These are phyloP conservation scores for Amphipyra tragopoginis DNA, from an alignment of 2,888 invertebrate species.

Conservation along the genomic window DNA sequence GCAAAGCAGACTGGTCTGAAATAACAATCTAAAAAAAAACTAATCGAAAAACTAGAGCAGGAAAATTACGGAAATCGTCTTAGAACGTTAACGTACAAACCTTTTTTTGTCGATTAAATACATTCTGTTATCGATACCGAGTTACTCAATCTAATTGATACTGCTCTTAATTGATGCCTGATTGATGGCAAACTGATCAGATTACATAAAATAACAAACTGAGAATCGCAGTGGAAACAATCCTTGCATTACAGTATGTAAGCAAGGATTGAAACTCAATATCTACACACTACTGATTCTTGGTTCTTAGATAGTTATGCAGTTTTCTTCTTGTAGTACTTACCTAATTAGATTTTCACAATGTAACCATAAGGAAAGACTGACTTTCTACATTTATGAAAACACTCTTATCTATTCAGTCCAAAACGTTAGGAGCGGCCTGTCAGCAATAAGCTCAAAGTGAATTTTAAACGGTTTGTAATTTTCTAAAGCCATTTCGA, in stretches of 20 bases:
- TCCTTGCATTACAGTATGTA: constrained; percentile 1
- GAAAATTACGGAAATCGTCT: not conserved
- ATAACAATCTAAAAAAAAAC: no score
- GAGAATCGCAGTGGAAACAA: constrained; percentile 2
- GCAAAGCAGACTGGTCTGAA: no score
- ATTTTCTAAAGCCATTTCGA: constrained; percentile 47
- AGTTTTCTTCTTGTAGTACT: not conserved
- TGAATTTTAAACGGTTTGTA: constrained; percentile 26
- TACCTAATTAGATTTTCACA: not conserved
- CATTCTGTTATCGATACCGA: constrained; percentile 45
- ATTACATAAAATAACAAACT: constrained; percentile 32
- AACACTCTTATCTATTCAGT: constrained; percentile 16
- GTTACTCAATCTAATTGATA: constrained; percentile 20
- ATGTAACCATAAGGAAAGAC: not conserved
- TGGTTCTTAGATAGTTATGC: no score
- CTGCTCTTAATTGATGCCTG: constrained; percentile 47
- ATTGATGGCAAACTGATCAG: constrained; percentile 52
- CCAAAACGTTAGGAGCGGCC: constrained; percentile 13
- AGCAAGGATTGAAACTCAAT: not conserved
- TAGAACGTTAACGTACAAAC: not conserved
- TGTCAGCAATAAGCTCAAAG: constrained; percentile 10
- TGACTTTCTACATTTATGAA: not conserved
- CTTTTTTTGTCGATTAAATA: constrained; percentile 28
- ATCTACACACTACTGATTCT: not conserved
- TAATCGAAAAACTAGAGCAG: not conserved